Evolutionary conservation across 2,113 vertebrate species (phyloP).

Genomic region (Pangasianodon hypophthalmus): DNA sequence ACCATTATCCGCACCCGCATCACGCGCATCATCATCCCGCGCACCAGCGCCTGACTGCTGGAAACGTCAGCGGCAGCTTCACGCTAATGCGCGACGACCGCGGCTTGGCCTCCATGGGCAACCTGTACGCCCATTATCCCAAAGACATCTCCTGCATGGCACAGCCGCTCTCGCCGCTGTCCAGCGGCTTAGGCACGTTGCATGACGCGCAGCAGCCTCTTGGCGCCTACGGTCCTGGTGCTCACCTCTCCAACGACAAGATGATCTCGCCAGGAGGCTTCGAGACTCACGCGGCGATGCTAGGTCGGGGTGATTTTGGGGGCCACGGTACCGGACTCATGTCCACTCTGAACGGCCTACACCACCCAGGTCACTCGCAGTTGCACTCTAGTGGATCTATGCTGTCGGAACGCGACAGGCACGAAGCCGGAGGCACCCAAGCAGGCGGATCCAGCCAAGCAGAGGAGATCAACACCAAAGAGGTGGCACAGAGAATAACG

Average conservation of each 20-base stretch:
- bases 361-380: constrained; percentile 85
- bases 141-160: constrained; percentile 95
- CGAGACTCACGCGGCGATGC: constrained; percentile 90
- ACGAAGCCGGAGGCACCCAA: constrained; percentile 77
- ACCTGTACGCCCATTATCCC: constrained; percentile 93
- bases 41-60: constrained; percentile 85
- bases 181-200: constrained; percentile 88
- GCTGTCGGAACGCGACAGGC: constrained; percentile 82
- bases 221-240: constrained; percentile 83
- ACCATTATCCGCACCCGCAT: constrained; percentile 78
- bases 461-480: constrained; percentile 98
- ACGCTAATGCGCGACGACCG: constrained; percentile 94
- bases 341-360: constrained; percentile 85
- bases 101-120: constrained; percentile 90
- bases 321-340: constrained; percentile 85
- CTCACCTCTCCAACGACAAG: constrained; percentile 90
- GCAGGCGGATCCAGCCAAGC: constrained; percentile 83
- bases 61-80: constrained; percentile 94
- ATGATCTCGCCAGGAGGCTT: constrained; percentile 90
- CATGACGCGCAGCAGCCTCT: constrained; percentile 90
- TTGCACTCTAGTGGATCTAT: constrained; percentile 82
- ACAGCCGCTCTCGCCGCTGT: constrained; percentile 88
- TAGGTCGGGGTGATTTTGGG: constrained; percentile 86
- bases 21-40: constrained; percentile 68
- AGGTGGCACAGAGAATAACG: constrained; percentile 96